Base-by-base conservation (phyloP, 1,140 invertebrate genomes). In the Acromyrmex charruanus region DNA sequence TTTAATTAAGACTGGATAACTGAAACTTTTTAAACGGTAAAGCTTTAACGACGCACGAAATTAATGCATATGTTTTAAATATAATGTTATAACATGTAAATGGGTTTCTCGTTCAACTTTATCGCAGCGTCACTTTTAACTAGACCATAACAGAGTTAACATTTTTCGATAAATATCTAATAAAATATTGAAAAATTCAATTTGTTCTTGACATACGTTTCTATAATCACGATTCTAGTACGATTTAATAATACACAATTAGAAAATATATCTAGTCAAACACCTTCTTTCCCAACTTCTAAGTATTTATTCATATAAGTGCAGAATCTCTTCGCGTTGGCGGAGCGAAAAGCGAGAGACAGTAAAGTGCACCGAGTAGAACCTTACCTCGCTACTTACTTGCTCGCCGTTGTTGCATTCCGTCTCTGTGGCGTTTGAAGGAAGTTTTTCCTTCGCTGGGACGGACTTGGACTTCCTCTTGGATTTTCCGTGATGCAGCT, bases 401-500 rank as follows among this genome's bases (percentile, higher is more conserved):
- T 85, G 90, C 69, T 44, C 72, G 61, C 65, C 81, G 75, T 69
- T 85, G 84, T 71, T 85, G 80, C 77, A 81, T 87, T 72, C 89
- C 72, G 65, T 10, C 28, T 87, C 72, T 63, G 72, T 69, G 77
- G 31, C 28, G 61, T 77, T 79, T 31, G 79, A 44, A 39, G 51
- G 61, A 63, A 58, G 69, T 75, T 87, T 94, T 90, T 95, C 94
- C 92, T 94, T 94, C 61, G 94, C 89, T 39, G 91, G 92, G 39
- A 94, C 87, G 18, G 94, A 86, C 85, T 92, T 95, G 25, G 92
- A 69, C 84, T 94, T 94, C 87, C 90, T 93, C 75, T 92, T 92
- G 31, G 94, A 94, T 86, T 93, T 92, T 85, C 92, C 92, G 71
- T 94, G 94, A 18, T 93, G 91, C 65, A 94, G 89, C 75, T 94